Conservation (phyloP, 2,888 invertebrate genomes). For the Lumbricus terrestris region DNA sequence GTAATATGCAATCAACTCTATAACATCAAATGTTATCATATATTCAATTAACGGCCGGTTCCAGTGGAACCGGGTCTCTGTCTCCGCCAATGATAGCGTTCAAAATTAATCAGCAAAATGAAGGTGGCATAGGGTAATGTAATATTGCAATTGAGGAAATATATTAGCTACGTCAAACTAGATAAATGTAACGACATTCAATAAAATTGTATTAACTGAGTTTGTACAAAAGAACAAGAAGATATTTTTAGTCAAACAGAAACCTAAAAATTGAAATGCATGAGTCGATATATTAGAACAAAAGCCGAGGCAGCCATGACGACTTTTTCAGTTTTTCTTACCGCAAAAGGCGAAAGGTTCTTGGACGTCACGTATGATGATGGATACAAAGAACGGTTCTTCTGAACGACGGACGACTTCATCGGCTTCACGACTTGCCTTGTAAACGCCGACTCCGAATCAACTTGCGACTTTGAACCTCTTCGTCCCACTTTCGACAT, state of each 20-base stretch:
- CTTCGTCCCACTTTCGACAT: neutral
- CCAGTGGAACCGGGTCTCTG: no score
- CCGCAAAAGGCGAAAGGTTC: neutral
- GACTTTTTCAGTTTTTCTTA: neutral
- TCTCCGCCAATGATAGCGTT: no score
- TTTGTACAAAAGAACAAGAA: neutral
- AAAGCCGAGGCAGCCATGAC: neutral
- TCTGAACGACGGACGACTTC: conserved; percentile 11
- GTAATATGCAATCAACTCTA: no score
- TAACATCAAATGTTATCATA: no score
- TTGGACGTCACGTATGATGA: neutral
- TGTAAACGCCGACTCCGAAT: conserved; percentile 21
- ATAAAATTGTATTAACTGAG: neutral
- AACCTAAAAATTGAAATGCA: neutral
- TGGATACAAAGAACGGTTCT: neutral
- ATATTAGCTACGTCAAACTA: neutral
- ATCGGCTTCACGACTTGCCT: conserved; percentile 22
- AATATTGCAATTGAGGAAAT: no score
- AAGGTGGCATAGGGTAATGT: neutral
- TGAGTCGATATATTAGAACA: neutral
- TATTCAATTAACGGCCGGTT: no score
- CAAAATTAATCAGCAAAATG: no score
- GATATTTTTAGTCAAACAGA: neutral
- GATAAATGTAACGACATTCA: neutral
- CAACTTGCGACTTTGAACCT: neutral